Percentiles rank a stretch among this genome's conserved stretches.
Evolutionary conservation across 2,797 vertebrate genomes (phyloP).

Genomic region (Pantherophis alleghaniensis): DNA sequence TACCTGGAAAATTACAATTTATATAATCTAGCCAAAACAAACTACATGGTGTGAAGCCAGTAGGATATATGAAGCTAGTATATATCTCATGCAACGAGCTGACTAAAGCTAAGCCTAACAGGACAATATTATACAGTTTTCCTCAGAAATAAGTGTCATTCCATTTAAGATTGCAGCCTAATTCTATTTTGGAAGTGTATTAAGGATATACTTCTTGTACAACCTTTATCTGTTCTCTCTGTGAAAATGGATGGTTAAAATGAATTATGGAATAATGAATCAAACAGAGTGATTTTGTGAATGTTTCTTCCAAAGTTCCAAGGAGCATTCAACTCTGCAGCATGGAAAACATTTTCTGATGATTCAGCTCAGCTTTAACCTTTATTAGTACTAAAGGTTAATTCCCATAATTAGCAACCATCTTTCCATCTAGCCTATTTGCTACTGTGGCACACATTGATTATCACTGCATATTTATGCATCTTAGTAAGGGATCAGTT

Average conservation of each 20-base stretch:
- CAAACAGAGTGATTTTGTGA: not conserved
- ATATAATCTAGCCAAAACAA: not conserved
- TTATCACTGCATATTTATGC: constrained; percentile 28
- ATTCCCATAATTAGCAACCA: constrained; percentile 23
- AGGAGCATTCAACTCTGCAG: not conserved
- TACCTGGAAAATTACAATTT: not conserved
- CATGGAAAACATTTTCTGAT: not conserved
- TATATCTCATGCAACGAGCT: not conserved
- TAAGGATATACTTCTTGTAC: not conserved
- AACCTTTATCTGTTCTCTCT: not conserved
- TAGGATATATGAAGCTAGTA: not conserved
- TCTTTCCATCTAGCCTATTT: constrained; percentile 5
- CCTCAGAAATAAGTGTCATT: not conserved
- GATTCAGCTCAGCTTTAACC: not conserved
- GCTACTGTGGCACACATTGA: constrained; percentile 7
- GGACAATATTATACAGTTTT: not conserved
- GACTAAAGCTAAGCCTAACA: not conserved
- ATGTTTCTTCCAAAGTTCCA: not conserved
- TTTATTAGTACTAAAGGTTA: constrained; percentile 17
- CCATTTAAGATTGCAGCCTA: not conserved
- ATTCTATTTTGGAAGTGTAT: not conserved
- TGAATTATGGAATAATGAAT: not conserved
- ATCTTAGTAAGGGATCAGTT: constrained; percentile 15
- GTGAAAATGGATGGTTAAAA: not conserved
- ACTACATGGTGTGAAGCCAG: not conserved